Conservation (phyloP, 2,888 invertebrate species). For the Catocala fraxini region DNA sequence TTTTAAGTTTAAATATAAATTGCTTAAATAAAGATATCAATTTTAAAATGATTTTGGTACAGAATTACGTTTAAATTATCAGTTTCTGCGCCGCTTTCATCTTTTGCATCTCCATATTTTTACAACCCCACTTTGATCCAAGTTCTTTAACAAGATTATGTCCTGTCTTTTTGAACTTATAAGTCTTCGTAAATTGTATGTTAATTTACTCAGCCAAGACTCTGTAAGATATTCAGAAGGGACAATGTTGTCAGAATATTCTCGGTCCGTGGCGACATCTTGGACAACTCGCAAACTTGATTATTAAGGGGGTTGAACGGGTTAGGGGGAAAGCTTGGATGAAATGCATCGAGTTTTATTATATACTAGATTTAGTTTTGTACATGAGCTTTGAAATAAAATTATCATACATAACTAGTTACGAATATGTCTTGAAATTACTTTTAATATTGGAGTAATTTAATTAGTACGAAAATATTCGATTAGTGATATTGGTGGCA, state of each 20-base stretch:
- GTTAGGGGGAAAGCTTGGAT: conserved; percentile 31
- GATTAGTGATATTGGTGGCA: no score
- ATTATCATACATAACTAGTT: no score
- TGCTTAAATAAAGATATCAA: neutral
- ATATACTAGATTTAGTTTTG: conserved; percentile 31
- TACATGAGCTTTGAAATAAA: conserved; percentile 11
- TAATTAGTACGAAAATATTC: no score
- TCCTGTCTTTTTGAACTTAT: conserved; percentile 50
- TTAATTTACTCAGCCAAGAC: conserved; percentile 71
- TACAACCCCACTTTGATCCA: conserved; percentile 6
- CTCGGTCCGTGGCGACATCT: conserved; percentile 74
- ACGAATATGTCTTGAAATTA: no score
- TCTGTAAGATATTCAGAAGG: conserved; percentile 66
- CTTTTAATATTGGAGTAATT: no score
- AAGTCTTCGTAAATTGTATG: conserved; percentile 71
- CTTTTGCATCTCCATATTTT: conserved; percentile 10
- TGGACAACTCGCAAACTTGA: conserved; percentile 78
- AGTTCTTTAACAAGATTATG: conserved; percentile 40
- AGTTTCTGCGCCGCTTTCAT: conserved; percentile 6
- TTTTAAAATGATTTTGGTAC: neutral
- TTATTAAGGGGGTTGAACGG: conserved; percentile 64
- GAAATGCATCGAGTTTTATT: conserved; percentile 59
- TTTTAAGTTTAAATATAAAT: neutral
- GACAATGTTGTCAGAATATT: conserved; percentile 71
- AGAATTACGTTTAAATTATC: no score